Percentiles rank a stretch among this genome's conserved stretches.
These are phyloP conservation scores for Pithys albifrons DNA, from an alignment of 2,113 vertebrate genomes.

Conservation along the genomic window DNA sequence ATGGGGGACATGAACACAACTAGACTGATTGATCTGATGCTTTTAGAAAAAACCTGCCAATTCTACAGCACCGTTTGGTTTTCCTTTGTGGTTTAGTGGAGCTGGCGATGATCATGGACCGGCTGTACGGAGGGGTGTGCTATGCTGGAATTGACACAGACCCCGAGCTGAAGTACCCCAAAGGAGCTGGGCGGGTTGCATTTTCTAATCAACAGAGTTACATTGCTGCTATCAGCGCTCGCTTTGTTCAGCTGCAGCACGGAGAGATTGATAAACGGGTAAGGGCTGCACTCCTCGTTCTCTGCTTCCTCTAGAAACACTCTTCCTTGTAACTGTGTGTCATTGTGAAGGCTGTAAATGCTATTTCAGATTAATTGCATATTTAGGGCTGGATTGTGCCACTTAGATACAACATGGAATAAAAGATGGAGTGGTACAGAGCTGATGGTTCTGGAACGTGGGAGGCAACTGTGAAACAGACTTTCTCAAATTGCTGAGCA, in stretches of 20 bases:
- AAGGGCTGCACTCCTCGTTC: slow-evolving; percentile 56
- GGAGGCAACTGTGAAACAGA: slow-evolving; percentile 42
- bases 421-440: not conserved
- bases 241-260: slow-evolving; percentile 99
- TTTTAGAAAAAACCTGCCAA: not conserved
- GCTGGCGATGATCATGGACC: slow-evolving; percentile 99
- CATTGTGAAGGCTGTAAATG: not conserved
- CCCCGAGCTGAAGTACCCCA: slow-evolving; percentile 98
- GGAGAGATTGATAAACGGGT: slow-evolving; percentile 99
- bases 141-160: slow-evolving; percentile 99
- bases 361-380: not conserved
- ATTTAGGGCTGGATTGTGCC: not conserved
- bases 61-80: not conserved
- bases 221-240: slow-evolving; percentile 99
- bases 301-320: not conserved
- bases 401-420: not conserved
- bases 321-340: not conserved
- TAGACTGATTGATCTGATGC: not conserved
- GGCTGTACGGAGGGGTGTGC: slow-evolving; percentile 97
- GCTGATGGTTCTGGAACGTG: slow-evolving; percentile 1
- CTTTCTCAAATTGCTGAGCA: not conserved
- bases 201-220: slow-evolving; percentile 99
- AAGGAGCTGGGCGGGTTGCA: slow-evolving; percentile 96
- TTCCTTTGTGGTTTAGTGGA: slow-evolving; percentile 83
- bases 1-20: not conserved